Conservation (phyloP, 2,888 invertebrate genomes). For the Galerucella calmariensis region DNA sequence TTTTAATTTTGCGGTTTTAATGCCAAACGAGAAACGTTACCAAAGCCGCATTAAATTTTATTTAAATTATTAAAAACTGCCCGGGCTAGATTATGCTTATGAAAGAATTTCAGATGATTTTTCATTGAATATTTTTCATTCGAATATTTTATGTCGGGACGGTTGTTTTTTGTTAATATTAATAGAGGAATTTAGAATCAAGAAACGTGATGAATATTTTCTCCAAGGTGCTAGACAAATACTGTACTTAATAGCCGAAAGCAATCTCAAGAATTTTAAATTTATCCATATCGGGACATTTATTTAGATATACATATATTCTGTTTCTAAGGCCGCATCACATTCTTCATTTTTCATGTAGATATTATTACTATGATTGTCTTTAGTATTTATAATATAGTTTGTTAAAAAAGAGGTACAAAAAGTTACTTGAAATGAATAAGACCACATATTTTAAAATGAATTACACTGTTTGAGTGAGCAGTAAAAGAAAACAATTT, state of each 20-base stretch:
- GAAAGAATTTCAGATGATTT: background rate
- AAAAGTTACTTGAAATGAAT: no score
- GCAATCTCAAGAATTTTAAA: constrained; percentile 1
- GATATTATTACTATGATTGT: background rate
- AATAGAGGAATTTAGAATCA: background rate
- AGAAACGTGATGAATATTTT: constrained; percentile 3
- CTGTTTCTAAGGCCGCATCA: background rate
- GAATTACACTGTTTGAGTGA: no score
- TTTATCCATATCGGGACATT: background rate
- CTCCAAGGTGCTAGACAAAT: background rate
- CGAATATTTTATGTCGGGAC: background rate
- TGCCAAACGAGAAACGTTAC: background rate
- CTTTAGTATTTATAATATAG: no score
- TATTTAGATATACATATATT: background rate
- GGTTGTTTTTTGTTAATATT: background rate
- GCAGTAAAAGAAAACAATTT: no score
- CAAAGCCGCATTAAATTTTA: background rate
- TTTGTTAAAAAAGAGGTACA: no score
- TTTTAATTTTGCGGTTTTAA: constrained; percentile 22
- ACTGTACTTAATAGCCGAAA: background rate
- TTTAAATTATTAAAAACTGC: background rate
- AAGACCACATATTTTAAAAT: no score
- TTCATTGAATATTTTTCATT: background rate
- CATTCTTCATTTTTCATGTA: background rate
- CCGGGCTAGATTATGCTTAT: background rate